phyloP scores from a whole-genome alignment of 2,113 vertebrate species.

The Oenanthe oenanthe region DNA sequence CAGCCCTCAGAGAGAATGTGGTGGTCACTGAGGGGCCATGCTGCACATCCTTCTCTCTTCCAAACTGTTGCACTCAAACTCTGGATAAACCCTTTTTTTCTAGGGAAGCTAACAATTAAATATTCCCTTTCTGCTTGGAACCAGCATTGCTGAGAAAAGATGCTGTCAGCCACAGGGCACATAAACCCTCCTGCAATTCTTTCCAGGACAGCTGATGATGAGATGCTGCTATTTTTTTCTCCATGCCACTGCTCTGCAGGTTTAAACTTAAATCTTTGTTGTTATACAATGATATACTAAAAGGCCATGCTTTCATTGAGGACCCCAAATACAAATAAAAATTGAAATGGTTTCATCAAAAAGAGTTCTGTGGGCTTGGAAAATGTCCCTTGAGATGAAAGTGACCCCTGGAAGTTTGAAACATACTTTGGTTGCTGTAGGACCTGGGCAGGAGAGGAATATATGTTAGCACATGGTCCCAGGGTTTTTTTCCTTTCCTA shows the following conservation, averaged over 20 bases:
- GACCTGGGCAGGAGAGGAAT: neutral
- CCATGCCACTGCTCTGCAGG: neutral
- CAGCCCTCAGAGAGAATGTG: neutral
- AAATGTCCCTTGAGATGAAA: neutral
- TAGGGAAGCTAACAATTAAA: neutral
- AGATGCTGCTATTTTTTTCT: neutral
- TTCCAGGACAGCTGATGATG: rapidly evolving
- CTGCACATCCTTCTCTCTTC: neutral
- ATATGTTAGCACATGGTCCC: rapidly evolving
- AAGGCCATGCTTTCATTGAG: neutral
- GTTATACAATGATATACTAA: neutral
- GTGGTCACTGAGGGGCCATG: neutral
- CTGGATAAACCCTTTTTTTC: neutral
- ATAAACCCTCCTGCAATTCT: neutral
- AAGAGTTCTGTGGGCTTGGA: neutral
- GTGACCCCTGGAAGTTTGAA: neutral
- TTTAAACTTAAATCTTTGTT: neutral
- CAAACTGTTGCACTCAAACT: neutral
- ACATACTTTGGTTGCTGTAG: neutral
- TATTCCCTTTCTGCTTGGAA: neutral
- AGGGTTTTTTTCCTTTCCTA: neutral
- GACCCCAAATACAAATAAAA: neutral
- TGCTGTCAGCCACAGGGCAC: neutral
- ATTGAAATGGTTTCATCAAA: neutral
- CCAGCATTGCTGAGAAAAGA: neutral